A percentile compares a stretch with the other conserved stretches of the same genome.
phyloP scores from a whole-genome alignment of 2,888 invertebrate genomes.

The Himalopsyche kuldschensis region DNA sequence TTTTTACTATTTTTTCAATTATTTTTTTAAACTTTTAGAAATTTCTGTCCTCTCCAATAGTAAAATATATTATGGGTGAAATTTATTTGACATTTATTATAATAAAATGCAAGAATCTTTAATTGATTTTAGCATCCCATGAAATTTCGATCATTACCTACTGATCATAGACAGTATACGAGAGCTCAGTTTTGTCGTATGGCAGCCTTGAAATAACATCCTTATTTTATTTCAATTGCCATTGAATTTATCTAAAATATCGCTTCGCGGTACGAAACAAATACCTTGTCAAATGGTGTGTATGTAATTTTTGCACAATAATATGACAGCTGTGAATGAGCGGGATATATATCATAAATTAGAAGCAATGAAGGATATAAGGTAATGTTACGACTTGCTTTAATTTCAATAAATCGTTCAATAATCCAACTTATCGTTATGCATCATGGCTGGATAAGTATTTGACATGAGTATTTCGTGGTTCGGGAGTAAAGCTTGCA shows the following conservation, averaged over 20 bases:
- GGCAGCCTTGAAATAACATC: neutral
- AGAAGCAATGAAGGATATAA: conserved; percentile 91
- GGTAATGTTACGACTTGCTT: conserved; percentile 55
- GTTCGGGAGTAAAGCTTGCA: conserved; percentile 45
- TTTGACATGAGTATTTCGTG: conserved; percentile 24
- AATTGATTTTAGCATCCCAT: too few species aligned
- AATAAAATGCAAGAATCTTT: too few species aligned
- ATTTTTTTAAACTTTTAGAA: too few species aligned
- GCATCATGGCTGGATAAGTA: conserved; percentile 28
- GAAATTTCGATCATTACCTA: too few species aligned
- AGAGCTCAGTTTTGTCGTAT: neutral
- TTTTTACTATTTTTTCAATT: too few species aligned
- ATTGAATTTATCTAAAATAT: neutral
- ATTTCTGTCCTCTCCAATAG: too few species aligned
- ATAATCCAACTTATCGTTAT: conserved; percentile 14
- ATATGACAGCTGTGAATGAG: conserved; percentile 77
- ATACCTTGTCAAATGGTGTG: conserved; percentile 2
- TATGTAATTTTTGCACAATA: conserved; percentile 5
- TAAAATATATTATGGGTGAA: too few species aligned
- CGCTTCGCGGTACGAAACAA: neutral
- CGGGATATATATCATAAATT: conserved; percentile 87
- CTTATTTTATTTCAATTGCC: neutral
- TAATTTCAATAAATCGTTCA: conserved; percentile 5
- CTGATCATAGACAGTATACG: too few species aligned
- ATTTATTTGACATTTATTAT: too few species aligned